Evolutionary conservation across 1,140 invertebrate genomes (phyloP).

Genomic region (Orussus abietinus): DNA sequence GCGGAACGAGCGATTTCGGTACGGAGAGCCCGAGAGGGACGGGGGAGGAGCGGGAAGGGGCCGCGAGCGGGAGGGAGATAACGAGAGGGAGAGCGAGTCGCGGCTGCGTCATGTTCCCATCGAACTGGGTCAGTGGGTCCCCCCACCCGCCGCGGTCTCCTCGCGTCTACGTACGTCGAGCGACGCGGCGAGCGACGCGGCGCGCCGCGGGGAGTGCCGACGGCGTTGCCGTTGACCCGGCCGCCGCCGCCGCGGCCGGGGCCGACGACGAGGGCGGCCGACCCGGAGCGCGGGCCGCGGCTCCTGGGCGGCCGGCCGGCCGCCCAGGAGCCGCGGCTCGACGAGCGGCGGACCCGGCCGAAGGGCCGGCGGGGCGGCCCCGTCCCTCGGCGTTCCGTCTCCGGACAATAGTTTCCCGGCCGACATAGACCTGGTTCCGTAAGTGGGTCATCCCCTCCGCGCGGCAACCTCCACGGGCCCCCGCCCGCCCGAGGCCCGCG

Average conservation of each 20-base stretch:
- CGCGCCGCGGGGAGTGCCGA: conserved; percentile 47
- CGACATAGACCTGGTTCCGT: conserved; percentile 59
- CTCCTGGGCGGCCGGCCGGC: conserved; percentile 14
- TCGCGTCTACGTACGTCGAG: conserved; percentile 9
- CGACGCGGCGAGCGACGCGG: conserved; percentile 18
- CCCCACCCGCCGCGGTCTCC: conserved; percentile 32
- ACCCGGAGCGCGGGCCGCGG: conserved; percentile 5
- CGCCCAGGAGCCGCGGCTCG: conserved; percentile 7
- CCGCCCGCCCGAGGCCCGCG: conserved; percentile 40
- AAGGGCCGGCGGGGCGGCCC: neutral
- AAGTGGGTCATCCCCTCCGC: conserved; percentile 63
- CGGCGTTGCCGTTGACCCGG: conserved; percentile 52
- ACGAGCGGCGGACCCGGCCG: neutral
- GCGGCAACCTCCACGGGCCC: conserved; percentile 41
- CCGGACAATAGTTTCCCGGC: conserved; percentile 51
- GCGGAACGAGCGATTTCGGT: neutral
- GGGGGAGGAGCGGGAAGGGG: conserved; percentile 16
- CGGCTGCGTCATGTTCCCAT: conserved; percentile 53
- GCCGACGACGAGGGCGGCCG: neutral
- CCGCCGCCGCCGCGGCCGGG: conserved; percentile 13
- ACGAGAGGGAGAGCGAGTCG: conserved; percentile 28
- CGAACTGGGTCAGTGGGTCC: conserved; percentile 54
- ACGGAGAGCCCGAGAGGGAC: conserved; percentile 9
- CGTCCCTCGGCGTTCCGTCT: no score
- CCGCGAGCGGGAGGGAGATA: conserved; percentile 10